Conservation (phyloP, 2,113 vertebrate genomes). For the Seriola aureovittata region DNA sequence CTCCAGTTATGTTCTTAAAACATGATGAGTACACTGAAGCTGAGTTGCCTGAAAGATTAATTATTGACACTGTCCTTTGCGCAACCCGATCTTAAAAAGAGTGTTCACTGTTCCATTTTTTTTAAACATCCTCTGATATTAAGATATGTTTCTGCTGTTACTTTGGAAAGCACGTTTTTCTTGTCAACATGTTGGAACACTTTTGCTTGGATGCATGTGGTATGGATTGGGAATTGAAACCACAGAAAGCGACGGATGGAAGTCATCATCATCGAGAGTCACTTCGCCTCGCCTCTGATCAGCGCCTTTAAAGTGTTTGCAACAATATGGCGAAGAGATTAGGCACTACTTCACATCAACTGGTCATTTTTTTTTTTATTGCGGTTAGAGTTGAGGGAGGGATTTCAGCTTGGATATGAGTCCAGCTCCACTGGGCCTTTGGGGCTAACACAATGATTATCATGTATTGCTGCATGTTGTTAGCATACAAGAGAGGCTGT, state of each 20-base stretch:
- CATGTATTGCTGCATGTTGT: constrained; percentile 47
- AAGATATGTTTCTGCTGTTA: constrained; percentile 52
- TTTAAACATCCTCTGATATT: constrained; percentile 43
- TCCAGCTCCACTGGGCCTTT: constrained; percentile 5
- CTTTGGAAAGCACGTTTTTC: constrained; percentile 41
- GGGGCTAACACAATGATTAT: constrained; percentile 1
- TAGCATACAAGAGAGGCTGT: constrained; percentile 48
- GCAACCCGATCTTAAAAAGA: constrained; percentile 77
- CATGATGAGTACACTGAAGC: constrained; percentile 79
- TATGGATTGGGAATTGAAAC: constrained; percentile 50
- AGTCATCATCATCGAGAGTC: constrained; percentile 56
- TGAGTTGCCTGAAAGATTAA: constrained; percentile 74
- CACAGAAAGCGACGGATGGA: constrained; percentile 62
- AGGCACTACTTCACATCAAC: constrained; percentile 27
- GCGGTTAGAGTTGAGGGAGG: background rate
- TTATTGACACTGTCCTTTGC: constrained; percentile 84
- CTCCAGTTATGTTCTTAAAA: constrained; percentile 76
- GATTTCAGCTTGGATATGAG: constrained; percentile 15
- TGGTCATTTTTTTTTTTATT: constrained; percentile 1
- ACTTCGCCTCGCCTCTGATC: constrained; percentile 35
- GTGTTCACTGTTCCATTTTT: constrained; percentile 56
- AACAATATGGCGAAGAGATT: constrained; percentile 46
- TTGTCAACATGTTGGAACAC: constrained; percentile 55
- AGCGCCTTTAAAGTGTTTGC: constrained; percentile 18
- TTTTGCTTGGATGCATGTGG: constrained; percentile 50